Percentiles rank a stretch among this genome's conserved stretches.
Conservation (phyloP, 1,140 invertebrate genomes). For the Ephestia elutella region DNA sequence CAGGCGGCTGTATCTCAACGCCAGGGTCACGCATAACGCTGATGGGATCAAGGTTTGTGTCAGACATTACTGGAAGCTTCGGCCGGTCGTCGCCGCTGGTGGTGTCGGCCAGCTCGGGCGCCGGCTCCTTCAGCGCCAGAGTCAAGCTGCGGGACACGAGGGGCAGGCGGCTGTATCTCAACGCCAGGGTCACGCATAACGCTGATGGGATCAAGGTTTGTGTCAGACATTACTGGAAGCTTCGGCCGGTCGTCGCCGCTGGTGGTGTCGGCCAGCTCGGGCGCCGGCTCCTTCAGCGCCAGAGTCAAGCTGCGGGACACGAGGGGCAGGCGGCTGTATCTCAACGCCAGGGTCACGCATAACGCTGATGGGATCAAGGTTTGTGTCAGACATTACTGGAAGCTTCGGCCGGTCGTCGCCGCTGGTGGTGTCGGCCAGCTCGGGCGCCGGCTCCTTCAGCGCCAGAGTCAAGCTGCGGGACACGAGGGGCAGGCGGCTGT, state of each 20-base stretch:
- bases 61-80: too few relatives aligned
- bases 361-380: conserved; percentile 75
- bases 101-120: conserved; percentile 53
- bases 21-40: conserved; percentile 72
- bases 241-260: conserved; percentile 79
- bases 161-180: conserved; percentile 83
- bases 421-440: conserved; percentile 42
- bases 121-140: conserved; percentile 59
- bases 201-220: conserved; percentile 74
- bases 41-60: conserved; percentile 73
- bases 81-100: conserved; percentile 77
- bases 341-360: conserved; percentile 78
- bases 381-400: too few relatives aligned
- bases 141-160: conserved; percentile 78
- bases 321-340: conserved; percentile 81
- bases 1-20: conserved; percentile 84
- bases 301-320: conserved; percentile 78
- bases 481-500: conserved; percentile 80
- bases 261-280: conserved; percentile 46
- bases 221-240: too few relatives aligned
- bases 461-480: conserved; percentile 77
- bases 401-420: too few relatives aligned
- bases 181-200: conserved; percentile 75
- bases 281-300: conserved; percentile 59
- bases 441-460: conserved; percentile 67